phyloP scores from a whole-genome alignment of 2,888 invertebrate genomes.

The Lydus trimaculatus region DNA sequence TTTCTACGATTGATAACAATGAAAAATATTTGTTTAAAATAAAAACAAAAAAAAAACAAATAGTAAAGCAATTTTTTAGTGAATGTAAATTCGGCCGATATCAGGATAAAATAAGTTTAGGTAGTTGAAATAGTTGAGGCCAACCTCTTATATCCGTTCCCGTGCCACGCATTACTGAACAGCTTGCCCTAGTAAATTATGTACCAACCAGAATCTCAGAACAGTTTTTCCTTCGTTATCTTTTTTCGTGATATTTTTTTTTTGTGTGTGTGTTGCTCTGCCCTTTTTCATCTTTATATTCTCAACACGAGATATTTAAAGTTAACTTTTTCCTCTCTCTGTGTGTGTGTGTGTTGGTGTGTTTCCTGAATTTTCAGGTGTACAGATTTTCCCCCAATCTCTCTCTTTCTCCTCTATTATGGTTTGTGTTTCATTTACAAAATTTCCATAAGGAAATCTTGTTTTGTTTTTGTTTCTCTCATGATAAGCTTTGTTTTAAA shows the following conservation, averaged over 20 bases:
- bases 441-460: background rate
- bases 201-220: constrained; percentile 1
- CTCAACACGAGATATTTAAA: constrained; percentile 3
- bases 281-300: background rate
- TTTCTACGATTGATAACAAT: no score
- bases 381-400: background rate
- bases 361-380: background rate
- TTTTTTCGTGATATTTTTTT: background rate
- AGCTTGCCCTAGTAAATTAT: constrained; percentile 3
- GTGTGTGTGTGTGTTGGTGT: background rate
- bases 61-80: no score
- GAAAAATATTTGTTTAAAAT: no score
- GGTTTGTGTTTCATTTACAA: background rate
- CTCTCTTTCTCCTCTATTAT: background rate
- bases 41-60: no score
- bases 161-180: constrained; percentile 6
- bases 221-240: background rate
- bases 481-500: background rate
- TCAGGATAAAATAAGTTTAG: background rate
- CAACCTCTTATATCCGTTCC: background rate
- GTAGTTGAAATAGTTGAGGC: background rate
- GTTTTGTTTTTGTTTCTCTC: background rate
- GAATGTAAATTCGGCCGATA: background rate
- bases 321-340: background rate
- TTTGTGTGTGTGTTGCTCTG: background rate